Percentiles rank a stretch among this genome's conserved stretches.
Evolutionary conservation across 2,888 invertebrate species (phyloP).

Genomic region (Calameuta idolon): DNA sequence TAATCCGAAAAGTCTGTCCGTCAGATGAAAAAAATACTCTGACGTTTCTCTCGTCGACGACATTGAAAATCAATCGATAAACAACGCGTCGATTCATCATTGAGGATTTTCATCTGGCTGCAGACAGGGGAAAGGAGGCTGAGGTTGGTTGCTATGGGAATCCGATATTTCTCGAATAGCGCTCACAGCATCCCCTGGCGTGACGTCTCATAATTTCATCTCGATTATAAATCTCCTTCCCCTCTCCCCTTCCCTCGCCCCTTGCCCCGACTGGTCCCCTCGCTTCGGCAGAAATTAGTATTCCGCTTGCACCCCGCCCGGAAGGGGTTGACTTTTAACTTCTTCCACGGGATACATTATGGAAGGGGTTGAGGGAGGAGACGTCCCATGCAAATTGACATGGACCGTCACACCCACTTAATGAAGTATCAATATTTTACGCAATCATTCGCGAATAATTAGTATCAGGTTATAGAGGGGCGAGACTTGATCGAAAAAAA

Average conservation of each 20-base stretch:
- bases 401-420: not conserved
- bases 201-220: not conserved
- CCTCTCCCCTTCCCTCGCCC: not conserved
- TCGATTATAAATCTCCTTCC: not conserved
- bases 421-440: not conserved
- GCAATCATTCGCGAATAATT: not conserved
- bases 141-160: not conserved
- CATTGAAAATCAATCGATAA: not conserved
- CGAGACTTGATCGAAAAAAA: not conserved
- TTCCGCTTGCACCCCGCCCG: not conserved
- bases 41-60: not conserved
- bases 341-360: not conserved
- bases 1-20: not conserved
- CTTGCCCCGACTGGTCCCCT: no score
- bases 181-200: not conserved
- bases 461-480: not conserved
- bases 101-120: not conserved
- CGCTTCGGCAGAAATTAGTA: not conserved
- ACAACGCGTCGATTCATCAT: not conserved
- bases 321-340: not conserved
- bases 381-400: not conserved
- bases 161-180: not conserved
- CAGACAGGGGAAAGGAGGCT: not conserved
- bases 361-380: not conserved
- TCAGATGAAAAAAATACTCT: not conserved